Evolutionary conservation across 2,888 invertebrate species (phyloP), one percentile per base, ranked within the genome.

Genomic region (Callosobruchus maculatus): DNA sequence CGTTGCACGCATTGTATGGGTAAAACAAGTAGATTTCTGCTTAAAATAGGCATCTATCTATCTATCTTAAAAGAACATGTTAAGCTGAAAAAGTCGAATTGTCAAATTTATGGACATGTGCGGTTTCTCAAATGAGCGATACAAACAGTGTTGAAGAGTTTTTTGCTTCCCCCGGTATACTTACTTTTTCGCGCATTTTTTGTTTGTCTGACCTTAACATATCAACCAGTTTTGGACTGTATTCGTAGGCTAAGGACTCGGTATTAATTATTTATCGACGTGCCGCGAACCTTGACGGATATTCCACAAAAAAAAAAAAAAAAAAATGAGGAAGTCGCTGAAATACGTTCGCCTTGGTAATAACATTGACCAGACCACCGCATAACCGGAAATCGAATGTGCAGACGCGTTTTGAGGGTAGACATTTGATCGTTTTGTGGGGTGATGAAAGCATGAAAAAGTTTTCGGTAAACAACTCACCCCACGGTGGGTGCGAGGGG

Each of bases 311-410:
- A n/a, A n/a, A n/a, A n/a, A n/a, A n/a, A n/a, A n/a, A n/a, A n/a
- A 13, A 73, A 75, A 71, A 73, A 78, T 73, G 76, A 77, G 79
- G 79, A 79, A 79, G 74, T 74, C 26, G 69, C 68, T 73, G 71
- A 71, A 72, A 68, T 74, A 76, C 49, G 74, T 74, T 79, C 71
- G 71, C 79, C 79, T 79, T 79, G 79, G 72, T 74, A 76, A 78
- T 75, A 74, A 72, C 72, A 76, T 79, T 75, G 75, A 72, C 72
- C 76, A 74, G n/a, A n/a, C n/a, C 73, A 72, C 74, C 30, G 72
- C 75, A 67, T 68, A 76, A 74, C 78, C 79, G 79, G 79, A 79
- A 79, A 75, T 72, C 68, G 26, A 68, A 49, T 72, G 73, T 76
- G 73, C 78, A 76, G 26, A 26, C 26, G 26, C 26, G 26, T 49